phyloP scores from a whole-genome alignment of 2,797 vertebrate species.

The Kryptopterus vitreolus region DNA sequence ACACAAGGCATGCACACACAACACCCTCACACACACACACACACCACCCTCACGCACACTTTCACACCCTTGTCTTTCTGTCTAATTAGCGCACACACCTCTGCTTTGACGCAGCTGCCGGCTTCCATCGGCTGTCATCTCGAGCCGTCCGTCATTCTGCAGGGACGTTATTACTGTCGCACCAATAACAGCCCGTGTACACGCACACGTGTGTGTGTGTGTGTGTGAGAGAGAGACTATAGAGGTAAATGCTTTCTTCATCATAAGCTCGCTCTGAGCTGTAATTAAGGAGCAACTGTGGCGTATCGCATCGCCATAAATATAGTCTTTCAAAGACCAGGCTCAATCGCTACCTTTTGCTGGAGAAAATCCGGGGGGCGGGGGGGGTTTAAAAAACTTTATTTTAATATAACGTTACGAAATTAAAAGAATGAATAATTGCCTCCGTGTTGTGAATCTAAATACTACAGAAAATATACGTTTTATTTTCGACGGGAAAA shows the following conservation, averaged over 20 bases:
- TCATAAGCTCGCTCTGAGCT: conserved; percentile 19
- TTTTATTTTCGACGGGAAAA: no score
- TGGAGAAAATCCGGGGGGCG: background rate
- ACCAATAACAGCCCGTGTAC: conserved; percentile 63
- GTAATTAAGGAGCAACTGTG: conserved; percentile 59
- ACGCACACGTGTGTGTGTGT: conserved; percentile 14
- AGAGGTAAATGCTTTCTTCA: background rate
- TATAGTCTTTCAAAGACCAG: conserved; percentile 16
- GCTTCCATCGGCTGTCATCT: conserved; percentile 72
- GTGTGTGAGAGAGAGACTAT: conserved; percentile 25
- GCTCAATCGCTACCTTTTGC: conserved; percentile 47
- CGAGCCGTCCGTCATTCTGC: conserved; percentile 72
- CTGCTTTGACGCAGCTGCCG: conserved; percentile 76
- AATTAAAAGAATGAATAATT: background rate
- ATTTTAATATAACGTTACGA: no score
- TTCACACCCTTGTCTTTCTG: conserved; percentile 72
- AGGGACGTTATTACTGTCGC: conserved; percentile 72
- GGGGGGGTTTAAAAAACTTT: background rate
- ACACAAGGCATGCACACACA: background rate
- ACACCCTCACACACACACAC: background rate
- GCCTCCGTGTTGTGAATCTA: no score
- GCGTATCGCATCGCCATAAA: conserved; percentile 56
- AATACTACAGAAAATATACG: no score
- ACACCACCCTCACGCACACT: conserved; percentile 54
- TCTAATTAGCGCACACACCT: conserved; percentile 82